These are phyloP conservation scores for Proteles cristata DNA, from an alignment of 2,113 vertebrate species.

Conservation along the genomic window DNA sequence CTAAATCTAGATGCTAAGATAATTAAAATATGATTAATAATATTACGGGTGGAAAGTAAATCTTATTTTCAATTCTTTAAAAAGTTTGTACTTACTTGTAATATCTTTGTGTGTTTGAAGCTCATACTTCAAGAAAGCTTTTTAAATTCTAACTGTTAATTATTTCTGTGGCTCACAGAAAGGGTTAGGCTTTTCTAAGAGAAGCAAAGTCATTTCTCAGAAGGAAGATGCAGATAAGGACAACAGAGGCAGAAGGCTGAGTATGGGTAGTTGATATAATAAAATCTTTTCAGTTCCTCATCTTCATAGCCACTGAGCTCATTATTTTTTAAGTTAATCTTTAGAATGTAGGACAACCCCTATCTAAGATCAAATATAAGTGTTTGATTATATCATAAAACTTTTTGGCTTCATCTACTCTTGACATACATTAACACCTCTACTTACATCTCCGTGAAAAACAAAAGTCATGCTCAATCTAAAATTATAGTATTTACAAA, in stretches of 20 bases:
- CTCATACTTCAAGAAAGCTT: constrained; percentile 56
- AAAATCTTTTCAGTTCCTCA: not conserved
- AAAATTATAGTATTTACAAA: constrained; percentile 42
- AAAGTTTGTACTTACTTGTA: constrained; percentile 65
- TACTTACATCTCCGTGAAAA: constrained; percentile 19
- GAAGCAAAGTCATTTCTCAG: constrained; percentile 31
- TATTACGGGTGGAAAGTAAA: constrained; percentile 66
- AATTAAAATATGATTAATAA: constrained; percentile 62
- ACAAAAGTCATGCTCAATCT: constrained; percentile 9
- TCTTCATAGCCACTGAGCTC: not conserved
- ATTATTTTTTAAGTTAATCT: constrained; percentile 45
- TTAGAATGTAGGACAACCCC: not conserved
- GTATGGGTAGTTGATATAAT: not conserved
- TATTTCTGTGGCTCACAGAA: constrained; percentile 40
- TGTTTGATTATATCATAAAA: constrained; percentile 29
- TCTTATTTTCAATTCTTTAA: constrained; percentile 43
- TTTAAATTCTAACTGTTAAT: constrained; percentile 37
- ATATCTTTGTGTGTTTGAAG: constrained; percentile 54
- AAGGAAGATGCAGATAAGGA: not conserved
- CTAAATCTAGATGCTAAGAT: constrained; percentile 19
- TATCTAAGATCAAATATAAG: not conserved
- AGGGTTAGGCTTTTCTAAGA: constrained; percentile 38
- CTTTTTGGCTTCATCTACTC: not conserved
- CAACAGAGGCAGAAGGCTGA: not conserved
- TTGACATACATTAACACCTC: constrained; percentile 47